A percentile compares a stretch with the other conserved stretches of the same genome.
Conservation (phyloP, 2,888 invertebrate genomes). For the Plagiodera versicolora region DNA sequence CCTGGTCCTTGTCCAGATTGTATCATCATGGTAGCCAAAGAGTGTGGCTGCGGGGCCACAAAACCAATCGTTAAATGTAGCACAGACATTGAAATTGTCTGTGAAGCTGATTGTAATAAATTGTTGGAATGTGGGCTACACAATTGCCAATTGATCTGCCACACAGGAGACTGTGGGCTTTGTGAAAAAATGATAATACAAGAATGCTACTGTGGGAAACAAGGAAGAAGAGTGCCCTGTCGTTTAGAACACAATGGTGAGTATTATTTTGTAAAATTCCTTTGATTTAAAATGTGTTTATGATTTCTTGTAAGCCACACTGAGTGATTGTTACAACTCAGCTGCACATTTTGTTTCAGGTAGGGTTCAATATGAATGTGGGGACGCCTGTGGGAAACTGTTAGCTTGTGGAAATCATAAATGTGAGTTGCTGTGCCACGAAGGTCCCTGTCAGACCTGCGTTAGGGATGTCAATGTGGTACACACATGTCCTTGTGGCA, state of each 20-base stretch:
- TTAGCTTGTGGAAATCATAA: conserved; percentile 71
- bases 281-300: too few species aligned
- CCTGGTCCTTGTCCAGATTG: conserved; percentile 95
- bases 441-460: conserved; percentile 68
- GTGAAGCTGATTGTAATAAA: conserved; percentile 74
- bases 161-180: conserved; percentile 73
- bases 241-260: conserved; percentile 1
- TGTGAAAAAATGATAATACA: conserved; percentile 71
- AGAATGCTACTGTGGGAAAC: conserved; percentile 67
- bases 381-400: conserved; percentile 61
- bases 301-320: too few species aligned
- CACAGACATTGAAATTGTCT: conserved; percentile 70
- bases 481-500: conserved; percentile 76
- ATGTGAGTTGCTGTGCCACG: conserved; percentile 64
- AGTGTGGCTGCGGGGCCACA: conserved; percentile 78
- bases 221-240: conserved; percentile 57
- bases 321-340: too few species aligned
- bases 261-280: too few species aligned
- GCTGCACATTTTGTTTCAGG: background rate
- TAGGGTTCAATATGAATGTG: conserved; percentile 54
- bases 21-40: conserved; percentile 70
- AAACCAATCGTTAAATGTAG: conserved; percentile 72
- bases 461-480: conserved; percentile 63
- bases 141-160: conserved; percentile 73
- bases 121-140: conserved; percentile 78